These are phyloP conservation scores for Phyto melanocephala DNA, from an alignment of 2,888 invertebrate genomes.

Conservation along the genomic window DNA sequence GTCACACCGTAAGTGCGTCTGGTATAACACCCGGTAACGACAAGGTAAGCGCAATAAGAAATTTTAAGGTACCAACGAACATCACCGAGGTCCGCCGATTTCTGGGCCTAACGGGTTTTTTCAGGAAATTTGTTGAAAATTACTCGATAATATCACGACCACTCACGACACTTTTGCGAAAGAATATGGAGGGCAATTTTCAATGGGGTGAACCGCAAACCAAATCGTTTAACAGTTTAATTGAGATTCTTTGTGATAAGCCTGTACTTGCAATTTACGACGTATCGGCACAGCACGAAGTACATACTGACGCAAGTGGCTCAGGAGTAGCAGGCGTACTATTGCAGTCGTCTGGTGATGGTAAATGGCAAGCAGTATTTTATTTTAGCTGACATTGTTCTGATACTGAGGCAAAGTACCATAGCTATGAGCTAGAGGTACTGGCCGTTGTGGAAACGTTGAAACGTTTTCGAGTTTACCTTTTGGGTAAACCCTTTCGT, in stretches of 20 bases:
- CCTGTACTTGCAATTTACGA: constrained; percentile 53
- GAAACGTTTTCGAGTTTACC: constrained; percentile 63
- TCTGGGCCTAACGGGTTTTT: constrained; percentile 61
- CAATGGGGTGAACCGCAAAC: constrained; percentile 28
- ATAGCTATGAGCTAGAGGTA: constrained; percentile 61
- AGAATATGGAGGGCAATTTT: not conserved
- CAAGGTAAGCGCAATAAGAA: constrained; percentile 20
- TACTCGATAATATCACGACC: constrained; percentile 51
- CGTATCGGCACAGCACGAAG: constrained; percentile 55
- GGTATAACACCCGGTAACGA: not conserved
- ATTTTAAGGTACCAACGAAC: constrained; percentile 38
- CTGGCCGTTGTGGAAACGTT: constrained; percentile 60
- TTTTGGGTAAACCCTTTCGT: constrained; percentile 32
- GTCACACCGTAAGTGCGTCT: not conserved
- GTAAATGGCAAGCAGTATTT: constrained; percentile 53
- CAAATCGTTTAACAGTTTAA: constrained; percentile 35
- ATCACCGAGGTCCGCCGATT: constrained; percentile 51
- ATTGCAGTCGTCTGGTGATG: constrained; percentile 51
- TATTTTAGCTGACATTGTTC: constrained; percentile 63
- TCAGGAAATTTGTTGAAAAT: constrained; percentile 57
- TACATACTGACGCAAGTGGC: constrained; percentile 62
- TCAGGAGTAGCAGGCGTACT: constrained; percentile 63
- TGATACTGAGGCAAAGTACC: constrained; percentile 53
- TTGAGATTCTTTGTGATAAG: constrained; percentile 21
- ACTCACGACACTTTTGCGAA: constrained; percentile 1